Conservation (phyloP, 2,888 invertebrate species). For the Erannis defoliaria region DNA sequence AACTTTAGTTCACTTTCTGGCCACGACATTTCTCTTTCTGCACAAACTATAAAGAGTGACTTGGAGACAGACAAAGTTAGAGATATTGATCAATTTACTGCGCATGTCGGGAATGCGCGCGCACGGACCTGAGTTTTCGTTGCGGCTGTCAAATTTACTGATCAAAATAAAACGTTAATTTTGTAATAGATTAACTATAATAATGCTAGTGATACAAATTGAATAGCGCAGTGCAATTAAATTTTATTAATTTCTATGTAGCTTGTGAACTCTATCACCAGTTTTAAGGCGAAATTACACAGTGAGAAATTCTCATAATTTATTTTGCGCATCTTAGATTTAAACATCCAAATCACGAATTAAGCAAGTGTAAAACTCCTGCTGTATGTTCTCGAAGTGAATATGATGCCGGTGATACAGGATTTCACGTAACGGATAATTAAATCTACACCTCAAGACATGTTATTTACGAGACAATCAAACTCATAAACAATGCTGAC, state of each 20-base stretch:
- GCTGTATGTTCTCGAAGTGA: background rate
- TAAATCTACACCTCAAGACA: conserved; percentile 14
- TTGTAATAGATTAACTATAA: conserved; percentile 15
- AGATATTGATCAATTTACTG: conserved; percentile 68
- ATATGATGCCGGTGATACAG: background rate
- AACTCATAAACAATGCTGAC: conserved; percentile 62
- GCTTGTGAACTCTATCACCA: background rate
- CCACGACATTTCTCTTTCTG: too few relatives aligned
- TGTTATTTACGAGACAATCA: conserved; percentile 40
- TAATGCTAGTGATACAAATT: background rate
- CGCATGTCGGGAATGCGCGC: conserved; percentile 70
- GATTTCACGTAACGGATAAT: background rate
- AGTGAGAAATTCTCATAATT: conserved; percentile 1
- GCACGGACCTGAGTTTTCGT: conserved; percentile 38
- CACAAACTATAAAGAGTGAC: background rate
- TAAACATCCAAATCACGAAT: background rate
- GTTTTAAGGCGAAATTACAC: background rate
- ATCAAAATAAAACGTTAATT: conserved; percentile 65
- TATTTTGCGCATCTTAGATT: background rate
- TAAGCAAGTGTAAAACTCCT: background rate
- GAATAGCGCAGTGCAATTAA: background rate
- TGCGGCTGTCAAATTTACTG: conserved; percentile 66
- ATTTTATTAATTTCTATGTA: background rate
- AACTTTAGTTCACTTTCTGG: too few relatives aligned
- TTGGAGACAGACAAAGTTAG: conserved; percentile 13